phyloP scores from a whole-genome alignment of 2,888 invertebrate species.

The Celastrina argiolus region DNA sequence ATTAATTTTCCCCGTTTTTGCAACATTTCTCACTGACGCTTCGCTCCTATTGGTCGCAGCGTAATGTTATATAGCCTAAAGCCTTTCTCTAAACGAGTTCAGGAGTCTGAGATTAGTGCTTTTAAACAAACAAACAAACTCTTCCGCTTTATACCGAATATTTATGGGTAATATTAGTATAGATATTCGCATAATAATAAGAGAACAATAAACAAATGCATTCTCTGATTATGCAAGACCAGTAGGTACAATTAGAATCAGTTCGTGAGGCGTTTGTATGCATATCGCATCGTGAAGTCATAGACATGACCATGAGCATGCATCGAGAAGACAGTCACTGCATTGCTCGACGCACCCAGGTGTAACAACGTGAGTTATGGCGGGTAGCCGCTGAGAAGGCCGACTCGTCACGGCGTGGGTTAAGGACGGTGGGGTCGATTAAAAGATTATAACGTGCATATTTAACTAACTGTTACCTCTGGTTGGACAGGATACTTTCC shows the following conservation, averaged over 20 bases:
- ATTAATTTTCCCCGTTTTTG: too few relatives aligned
- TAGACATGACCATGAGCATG: slow-evolving; percentile 51
- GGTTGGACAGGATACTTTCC: too few relatives aligned
- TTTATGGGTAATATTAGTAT: too few relatives aligned
- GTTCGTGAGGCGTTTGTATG: slow-evolving; percentile 31
- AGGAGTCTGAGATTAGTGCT: too few relatives aligned
- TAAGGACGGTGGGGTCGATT: slow-evolving; percentile 63
- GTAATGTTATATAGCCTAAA: too few relatives aligned
- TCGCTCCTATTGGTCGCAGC: too few relatives aligned
- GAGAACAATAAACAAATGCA: too few relatives aligned
- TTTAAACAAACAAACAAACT: too few relatives aligned
- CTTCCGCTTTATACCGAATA: too few relatives aligned
- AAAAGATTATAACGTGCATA: slow-evolving; percentile 28
- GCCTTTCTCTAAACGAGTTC: too few relatives aligned
- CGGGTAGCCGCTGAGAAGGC: slow-evolving; percentile 61
- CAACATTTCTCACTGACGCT: too few relatives aligned
- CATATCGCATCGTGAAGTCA: slow-evolving; percentile 32
- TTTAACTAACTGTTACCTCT: not conserved
- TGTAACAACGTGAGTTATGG: slow-evolving; percentile 64
- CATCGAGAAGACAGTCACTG: slow-evolving; percentile 74
- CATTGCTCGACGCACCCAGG: slow-evolving; percentile 73
- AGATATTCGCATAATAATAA: too few relatives aligned
- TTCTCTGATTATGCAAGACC: not conserved
- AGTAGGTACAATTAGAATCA: slow-evolving; percentile 22
- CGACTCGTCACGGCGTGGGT: slow-evolving; percentile 76